phyloP scores from a whole-genome alignment of 2,113 vertebrate species.

The Bambusicola thoracicus region DNA sequence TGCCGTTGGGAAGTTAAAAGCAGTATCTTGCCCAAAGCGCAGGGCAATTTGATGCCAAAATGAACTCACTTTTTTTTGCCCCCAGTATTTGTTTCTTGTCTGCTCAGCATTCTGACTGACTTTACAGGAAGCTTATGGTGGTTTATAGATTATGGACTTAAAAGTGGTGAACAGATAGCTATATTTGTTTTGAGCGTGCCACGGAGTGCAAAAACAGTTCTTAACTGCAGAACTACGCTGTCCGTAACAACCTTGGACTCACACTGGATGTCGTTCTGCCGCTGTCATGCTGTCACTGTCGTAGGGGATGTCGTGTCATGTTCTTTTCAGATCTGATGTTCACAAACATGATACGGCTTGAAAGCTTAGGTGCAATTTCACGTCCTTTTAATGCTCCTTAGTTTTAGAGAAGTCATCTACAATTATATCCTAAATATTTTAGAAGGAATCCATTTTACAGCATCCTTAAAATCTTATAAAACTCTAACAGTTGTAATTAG shows the following conservation, averaged over 20 bases:
- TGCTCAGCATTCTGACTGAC: neutral
- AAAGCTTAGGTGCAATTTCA: neutral
- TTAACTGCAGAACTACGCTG: constrained; percentile 6
- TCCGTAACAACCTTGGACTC: constrained; percentile 10
- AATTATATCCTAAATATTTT: neutral
- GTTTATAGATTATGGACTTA: neutral
- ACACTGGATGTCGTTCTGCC: neutral
- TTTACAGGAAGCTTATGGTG: neutral
- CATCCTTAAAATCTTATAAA: neutral
- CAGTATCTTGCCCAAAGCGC: neutral
- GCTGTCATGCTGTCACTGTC: neutral
- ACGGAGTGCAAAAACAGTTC: neutral
- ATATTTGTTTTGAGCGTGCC: neutral
- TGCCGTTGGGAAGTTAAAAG: neutral
- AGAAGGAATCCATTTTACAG: neutral
- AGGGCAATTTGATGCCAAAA: neutral
- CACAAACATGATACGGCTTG: neutral
- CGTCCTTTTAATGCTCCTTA: neutral
- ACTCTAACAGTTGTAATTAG: neutral
- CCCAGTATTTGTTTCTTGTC: neutral
- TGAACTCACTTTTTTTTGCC: neutral
- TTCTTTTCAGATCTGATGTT: neutral
- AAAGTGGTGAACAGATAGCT: neutral
- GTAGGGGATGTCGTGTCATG: neutral
- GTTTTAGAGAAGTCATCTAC: neutral